Conservation (phyloP, 2,113 vertebrate genomes). For the Fregata magnificens region DNA sequence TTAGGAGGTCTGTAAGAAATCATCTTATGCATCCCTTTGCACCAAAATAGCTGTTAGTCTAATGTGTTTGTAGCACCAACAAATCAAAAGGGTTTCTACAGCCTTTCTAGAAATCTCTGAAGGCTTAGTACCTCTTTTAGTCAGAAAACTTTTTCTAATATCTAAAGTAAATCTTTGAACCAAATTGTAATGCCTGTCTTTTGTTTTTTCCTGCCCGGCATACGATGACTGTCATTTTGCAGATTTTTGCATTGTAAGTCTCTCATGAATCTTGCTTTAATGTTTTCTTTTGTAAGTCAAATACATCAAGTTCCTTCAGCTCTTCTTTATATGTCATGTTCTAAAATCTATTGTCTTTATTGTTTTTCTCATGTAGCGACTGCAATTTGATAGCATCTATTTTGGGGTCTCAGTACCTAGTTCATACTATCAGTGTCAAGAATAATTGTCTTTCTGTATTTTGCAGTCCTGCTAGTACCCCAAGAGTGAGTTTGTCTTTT, state of each 20-base stretch:
- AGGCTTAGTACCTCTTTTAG: not conserved
- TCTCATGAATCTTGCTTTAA: not conserved
- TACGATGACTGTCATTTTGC: constrained; percentile 3
- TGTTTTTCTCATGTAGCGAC: not conserved
- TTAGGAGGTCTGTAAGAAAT: not conserved
- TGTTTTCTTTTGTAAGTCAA: constrained; percentile 48
- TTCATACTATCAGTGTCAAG: not conserved
- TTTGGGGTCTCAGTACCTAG: not conserved
- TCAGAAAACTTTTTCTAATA: constrained; percentile 17
- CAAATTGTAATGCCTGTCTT: not conserved
- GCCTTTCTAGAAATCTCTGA: constrained; percentile 15
- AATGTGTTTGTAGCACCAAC: not conserved
- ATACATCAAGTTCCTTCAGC: not conserved
- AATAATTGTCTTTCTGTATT: not conserved
- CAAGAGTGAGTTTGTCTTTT: not conserved
- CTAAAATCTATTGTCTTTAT: constrained; percentile 22
- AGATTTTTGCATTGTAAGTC: constrained; percentile 4
- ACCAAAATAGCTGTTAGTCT: not conserved
- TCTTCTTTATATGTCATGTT: not conserved
- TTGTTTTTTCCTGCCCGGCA: not conserved
- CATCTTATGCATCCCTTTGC: not conserved
- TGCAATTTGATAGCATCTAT: constrained; percentile 8
- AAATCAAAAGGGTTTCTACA: constrained; percentile 14
- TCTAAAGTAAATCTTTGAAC: constrained; percentile 34
- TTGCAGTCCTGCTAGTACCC: not conserved